These are phyloP conservation scores for Sminthurides bifidus DNA, from an alignment of 1,140 invertebrate species.

Conservation along the genomic window DNA sequence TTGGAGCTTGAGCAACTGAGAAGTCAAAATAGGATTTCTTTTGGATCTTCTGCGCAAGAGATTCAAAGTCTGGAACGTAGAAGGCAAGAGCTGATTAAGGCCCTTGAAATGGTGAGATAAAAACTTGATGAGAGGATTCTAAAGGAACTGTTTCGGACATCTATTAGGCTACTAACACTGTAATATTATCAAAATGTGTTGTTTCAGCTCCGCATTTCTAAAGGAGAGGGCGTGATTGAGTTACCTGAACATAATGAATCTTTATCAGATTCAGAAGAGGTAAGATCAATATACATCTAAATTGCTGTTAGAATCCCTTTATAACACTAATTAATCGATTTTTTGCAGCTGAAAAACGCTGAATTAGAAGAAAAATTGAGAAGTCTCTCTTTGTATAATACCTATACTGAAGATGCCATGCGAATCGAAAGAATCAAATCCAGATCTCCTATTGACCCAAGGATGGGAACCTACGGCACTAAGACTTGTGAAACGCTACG, in stretches of 20 bases:
- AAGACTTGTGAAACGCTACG: conserved; percentile 77
- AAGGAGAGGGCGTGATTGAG: conserved; percentile 11
- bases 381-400: conserved; percentile 23
- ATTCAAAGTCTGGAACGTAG: conserved; percentile 48
- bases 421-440: conserved; percentile 71
- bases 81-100: conserved; percentile 43
- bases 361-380: conserved; percentile 32
- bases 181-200: no score
- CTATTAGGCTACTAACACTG: no score
- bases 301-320: conserved; percentile 1
- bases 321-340: conserved; percentile 7
- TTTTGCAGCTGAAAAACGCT: conserved; percentile 20
- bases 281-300: conserved; percentile 15
- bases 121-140: background rate
- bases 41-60: conserved; percentile 48
- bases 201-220: background rate
- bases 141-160: no score
- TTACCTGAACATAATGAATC: conserved; percentile 19
- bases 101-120: conserved; percentile 35
- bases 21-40: conserved; percentile 49
- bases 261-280: conserved; percentile 21
- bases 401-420: conserved; percentile 67
- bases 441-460: conserved; percentile 58
- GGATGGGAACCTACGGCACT: conserved; percentile 55
- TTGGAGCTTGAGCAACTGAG: conserved; percentile 52